Conservation (phyloP, 2,113 vertebrate genomes). For the Halichoeres trimaculatus region DNA sequence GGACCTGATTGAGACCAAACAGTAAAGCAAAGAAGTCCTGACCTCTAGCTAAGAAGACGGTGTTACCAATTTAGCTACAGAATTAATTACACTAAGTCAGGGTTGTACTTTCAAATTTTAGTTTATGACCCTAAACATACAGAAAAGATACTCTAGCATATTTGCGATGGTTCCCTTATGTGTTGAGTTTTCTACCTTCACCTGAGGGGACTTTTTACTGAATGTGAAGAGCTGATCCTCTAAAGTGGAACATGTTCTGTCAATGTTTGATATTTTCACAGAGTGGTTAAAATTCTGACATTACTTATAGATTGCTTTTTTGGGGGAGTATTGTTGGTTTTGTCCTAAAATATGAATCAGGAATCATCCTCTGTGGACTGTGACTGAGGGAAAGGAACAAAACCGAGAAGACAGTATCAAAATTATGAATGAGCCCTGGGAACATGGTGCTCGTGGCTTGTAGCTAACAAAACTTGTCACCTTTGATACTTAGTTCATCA, state of each 20-base stretch:
- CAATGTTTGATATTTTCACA: neutral
- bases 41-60: neutral
- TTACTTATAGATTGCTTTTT: neutral
- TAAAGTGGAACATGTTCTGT: neutral
- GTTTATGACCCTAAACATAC: neutral
- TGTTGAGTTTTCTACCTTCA: neutral
- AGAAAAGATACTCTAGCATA: no score
- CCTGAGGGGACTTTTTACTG: neutral
- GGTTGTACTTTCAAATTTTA: neutral
- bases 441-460: neutral
- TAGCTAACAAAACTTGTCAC: neutral
- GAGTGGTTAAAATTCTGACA: neutral
- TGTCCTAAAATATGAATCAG: neutral
- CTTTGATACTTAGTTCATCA: neutral
- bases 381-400: neutral
- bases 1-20: neutral
- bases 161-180: neutral
- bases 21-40: conserved; percentile 1
- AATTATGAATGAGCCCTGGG: neutral
- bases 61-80: neutral
- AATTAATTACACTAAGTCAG: neutral
- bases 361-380: neutral
- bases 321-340: neutral
- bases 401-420: neutral
- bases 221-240: neutral